These are phyloP conservation scores for Melanargia galathea DNA, from an alignment of 2,888 invertebrate genomes.

Conservation along the genomic window DNA sequence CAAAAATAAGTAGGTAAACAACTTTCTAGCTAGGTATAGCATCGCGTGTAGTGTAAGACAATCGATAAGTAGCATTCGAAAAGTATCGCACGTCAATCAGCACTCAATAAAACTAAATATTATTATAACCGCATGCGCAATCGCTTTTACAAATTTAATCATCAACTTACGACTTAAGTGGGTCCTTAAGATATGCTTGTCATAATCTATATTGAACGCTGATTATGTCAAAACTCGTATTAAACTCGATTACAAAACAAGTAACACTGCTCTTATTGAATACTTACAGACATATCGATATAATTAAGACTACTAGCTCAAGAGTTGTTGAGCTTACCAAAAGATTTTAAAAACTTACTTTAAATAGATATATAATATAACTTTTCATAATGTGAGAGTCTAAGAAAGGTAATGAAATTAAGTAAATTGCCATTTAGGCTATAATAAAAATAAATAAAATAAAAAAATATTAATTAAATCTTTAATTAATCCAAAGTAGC, in stretches of 20 bases:
- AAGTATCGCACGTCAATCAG: constrained; percentile 9
- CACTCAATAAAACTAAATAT: constrained; percentile 10
- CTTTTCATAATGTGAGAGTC: too few species aligned
- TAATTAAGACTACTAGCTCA: not conserved
- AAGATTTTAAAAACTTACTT: too few species aligned
- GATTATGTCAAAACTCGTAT: constrained; percentile 40
- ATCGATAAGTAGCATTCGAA: constrained; percentile 1
- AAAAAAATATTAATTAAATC: too few species aligned
- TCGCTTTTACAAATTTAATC: constrained; percentile 53
- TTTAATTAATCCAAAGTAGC: too few species aligned
- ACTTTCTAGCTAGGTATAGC: not conserved
- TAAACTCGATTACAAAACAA: constrained; percentile 34
- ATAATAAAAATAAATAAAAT: too few species aligned
- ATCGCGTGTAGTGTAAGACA: not conserved
- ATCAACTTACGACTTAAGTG: constrained; percentile 46
- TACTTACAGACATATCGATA: not conserved
- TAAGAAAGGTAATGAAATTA: too few species aligned
- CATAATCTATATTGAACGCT: constrained; percentile 40
- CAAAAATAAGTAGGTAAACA: too few species aligned
- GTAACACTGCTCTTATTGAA: constrained; percentile 26
- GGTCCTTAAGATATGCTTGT: constrained; percentile 44
- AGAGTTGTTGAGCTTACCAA: not conserved
- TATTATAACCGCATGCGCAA: constrained; percentile 14
- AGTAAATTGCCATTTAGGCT: too few species aligned
- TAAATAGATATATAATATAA: too few species aligned